These are phyloP conservation scores for Meleagris gallopavo DNA, from an alignment of 2,113 vertebrate species.

Conservation along the genomic window DNA sequence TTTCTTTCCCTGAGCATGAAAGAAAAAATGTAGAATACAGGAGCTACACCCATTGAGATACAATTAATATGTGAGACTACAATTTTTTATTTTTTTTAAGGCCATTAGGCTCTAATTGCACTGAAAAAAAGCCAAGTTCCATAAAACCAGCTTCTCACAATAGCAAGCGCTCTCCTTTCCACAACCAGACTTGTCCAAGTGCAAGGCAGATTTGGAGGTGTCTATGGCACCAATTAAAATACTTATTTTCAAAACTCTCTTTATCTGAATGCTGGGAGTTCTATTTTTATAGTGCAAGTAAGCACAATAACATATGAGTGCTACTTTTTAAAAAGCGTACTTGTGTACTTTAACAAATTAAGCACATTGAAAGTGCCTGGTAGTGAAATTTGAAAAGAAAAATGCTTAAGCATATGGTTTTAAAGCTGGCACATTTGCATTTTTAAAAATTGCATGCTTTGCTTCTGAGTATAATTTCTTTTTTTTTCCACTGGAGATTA, in stretches of 20 bases:
- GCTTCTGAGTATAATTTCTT: not conserved
- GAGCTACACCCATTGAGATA: not conserved
- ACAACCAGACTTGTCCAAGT: not conserved
- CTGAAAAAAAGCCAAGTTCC: not conserved
- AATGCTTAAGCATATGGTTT: constrained; percentile 48
- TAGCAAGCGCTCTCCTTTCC: not conserved
- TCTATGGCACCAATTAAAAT: constrained; percentile 42
- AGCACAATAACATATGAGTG: constrained; percentile 1
- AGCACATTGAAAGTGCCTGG: constrained; percentile 30
- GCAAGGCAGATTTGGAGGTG: constrained; percentile 20
- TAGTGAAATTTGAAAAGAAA: constrained; percentile 43
- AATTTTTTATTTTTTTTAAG: constrained; percentile 27
- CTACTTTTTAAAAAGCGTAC: constrained; percentile 40
- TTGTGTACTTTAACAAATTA: constrained; percentile 33
- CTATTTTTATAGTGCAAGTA: constrained; percentile 51
- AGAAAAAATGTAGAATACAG: constrained; percentile 2
- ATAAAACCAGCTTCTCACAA: not conserved
- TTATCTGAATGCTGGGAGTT: not conserved
- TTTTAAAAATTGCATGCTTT: not conserved
- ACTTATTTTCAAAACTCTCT: constrained; percentile 32
- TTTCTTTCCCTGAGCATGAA: not conserved
- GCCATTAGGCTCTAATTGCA: constrained; percentile 55
- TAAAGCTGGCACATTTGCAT: constrained; percentile 43
- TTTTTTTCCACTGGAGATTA: not conserved
- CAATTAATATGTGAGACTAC: not conserved